Evolutionary conservation across 2,797 vertebrate species (phyloP), one percentile per base, ranked within the genome.

Genomic region (Rhinella marina): DNA sequence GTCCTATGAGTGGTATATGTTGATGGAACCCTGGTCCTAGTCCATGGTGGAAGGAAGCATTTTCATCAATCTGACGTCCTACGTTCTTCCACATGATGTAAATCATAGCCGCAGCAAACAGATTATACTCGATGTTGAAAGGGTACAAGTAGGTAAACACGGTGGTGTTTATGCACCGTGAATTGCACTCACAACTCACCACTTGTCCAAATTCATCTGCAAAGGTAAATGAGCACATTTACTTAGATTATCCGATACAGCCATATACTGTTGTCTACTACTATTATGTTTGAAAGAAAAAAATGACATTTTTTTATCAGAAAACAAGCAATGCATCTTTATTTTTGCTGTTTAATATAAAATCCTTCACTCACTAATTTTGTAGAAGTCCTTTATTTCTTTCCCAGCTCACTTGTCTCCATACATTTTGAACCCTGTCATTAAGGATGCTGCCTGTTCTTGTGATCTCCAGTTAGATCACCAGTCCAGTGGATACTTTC

Each of bases 11-110:
- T 68, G 89, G 87, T n/a, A 81, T 91, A 48, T 89, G 94, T 8
- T 93, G 48, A 27, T 29, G 85, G 48, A 97, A 94, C 68, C 89
- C 86, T 25, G 66, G 92, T 25, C 91, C 85, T 50, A 90, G 50
- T 25, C 86, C 86, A 64, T 91, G 84, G 84, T 92, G 93, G 41
- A 91, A 72, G 12, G 89, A 93, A 81, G 2, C 10, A 25, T 92
- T 92, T n/a, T 95, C 92, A 0, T 94, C 93, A 3, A 93, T 59
- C 41, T 92, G 78, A 3, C 96, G 92, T 6, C 95, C 95, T 0
- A 96, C 94, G 1, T 97, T 97, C 90, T 95, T 96, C 96, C 96
- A 97, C 95, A 97, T 95, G 79, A 97, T 91, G 17, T 95, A 96
- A 73, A 95, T 87, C 95, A 97, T 95, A 85, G 96, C 93, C 0